Conservation (phyloP, 2,797 vertebrate genomes). For the Odontamblyopus lacepedii region DNA sequence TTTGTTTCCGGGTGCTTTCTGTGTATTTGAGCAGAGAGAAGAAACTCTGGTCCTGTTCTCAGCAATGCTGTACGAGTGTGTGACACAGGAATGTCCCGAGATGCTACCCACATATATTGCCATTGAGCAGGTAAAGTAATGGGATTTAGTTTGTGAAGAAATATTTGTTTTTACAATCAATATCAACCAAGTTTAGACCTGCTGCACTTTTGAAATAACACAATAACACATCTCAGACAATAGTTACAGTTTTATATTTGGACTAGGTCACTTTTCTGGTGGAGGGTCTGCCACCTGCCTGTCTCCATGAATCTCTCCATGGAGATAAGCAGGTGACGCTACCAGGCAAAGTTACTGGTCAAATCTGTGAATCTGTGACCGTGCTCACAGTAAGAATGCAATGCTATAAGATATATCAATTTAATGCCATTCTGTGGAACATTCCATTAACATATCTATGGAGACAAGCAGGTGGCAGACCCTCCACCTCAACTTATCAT, state of each 20-base stretch:
- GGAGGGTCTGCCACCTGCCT: no score
- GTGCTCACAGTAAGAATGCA: no score
- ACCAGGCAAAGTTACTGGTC: no score
- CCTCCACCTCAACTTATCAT: no score
- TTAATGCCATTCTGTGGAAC: no score
- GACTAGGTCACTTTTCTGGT: no score
- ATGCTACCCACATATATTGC: conserved; percentile 96
- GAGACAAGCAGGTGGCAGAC: no score
- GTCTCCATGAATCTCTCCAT: no score
- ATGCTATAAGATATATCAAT: no score
- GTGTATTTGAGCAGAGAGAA: conserved; percentile 72
- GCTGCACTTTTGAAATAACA: not conserved
- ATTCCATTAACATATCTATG: no score
- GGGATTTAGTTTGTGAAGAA: conserved; percentile 4
- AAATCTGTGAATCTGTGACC: no score
- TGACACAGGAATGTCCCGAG: conserved; percentile 96
- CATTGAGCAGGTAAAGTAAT: conserved; percentile 88
- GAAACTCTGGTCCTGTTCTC: conserved; percentile 90
- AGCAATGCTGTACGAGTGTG: conserved; percentile 97
- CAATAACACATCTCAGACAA: not conserved
- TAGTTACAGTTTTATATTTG: not conserved
- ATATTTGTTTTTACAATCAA: not conserved
- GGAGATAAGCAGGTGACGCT: no score
- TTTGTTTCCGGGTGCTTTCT: not conserved
- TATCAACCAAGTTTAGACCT: not conserved